Percentiles rank a stretch among this genome's conserved stretches.
Evolutionary conservation across 2,113 vertebrate genomes (phyloP).

Genomic region (Phocoena phocoena): DNA sequence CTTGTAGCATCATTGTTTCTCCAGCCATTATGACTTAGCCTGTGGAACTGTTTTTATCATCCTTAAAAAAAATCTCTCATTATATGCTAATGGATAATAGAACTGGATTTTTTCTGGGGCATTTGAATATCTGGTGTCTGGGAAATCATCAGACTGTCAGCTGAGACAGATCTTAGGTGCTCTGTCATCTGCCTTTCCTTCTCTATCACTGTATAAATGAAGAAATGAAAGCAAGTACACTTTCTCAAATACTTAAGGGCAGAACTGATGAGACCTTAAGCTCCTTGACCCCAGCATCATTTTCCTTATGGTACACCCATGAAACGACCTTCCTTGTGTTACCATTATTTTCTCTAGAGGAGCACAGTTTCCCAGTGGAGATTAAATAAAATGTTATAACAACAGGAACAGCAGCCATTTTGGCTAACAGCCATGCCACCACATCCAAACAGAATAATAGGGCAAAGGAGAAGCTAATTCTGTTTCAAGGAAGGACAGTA

Average conservation of each 20-base stretch:
- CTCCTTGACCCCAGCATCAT: not conserved
- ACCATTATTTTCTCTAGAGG: constrained; percentile 71
- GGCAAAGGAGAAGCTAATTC: constrained; percentile 1
- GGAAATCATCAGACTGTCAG: not conserved
- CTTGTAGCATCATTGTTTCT: not conserved
- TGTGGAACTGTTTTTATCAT: not conserved
- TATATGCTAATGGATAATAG: not conserved
- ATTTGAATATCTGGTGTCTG: not conserved
- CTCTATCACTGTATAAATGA: not conserved
- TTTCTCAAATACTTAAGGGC: not conserved
- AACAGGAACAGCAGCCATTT: constrained; percentile 55
- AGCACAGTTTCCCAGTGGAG: constrained; percentile 70
- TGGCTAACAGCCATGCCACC: constrained; percentile 66
- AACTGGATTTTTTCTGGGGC: not conserved
- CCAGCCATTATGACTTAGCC: not conserved
- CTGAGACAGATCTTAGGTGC: not conserved
- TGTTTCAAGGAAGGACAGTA: constrained; percentile 9
- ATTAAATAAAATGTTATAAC: constrained; percentile 65
- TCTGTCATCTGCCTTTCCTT: not conserved
- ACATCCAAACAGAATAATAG: not conserved
- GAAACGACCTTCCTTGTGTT: constrained; percentile 21
- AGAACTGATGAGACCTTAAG: not conserved
- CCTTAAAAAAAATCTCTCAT: not conserved
- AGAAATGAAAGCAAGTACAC: not conserved
- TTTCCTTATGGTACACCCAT: not conserved